These are phyloP conservation scores for Nomia melanderi DNA, from an alignment of 1,140 invertebrate species.

Conservation along the genomic window DNA sequence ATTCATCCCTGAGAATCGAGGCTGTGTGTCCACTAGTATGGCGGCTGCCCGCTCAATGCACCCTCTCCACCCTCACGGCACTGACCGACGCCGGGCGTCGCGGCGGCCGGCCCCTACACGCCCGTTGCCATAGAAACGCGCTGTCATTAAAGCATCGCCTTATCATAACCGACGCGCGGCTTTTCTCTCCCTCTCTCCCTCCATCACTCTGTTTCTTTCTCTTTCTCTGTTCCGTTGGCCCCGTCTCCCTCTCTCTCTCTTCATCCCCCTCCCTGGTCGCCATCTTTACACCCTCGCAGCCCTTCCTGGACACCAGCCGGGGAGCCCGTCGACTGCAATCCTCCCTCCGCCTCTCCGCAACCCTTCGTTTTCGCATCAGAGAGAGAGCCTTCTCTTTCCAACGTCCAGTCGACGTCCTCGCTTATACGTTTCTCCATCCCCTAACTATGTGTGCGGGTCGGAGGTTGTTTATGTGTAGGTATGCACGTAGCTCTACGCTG, in stretches of 20 bases:
- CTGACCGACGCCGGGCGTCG: constrained; percentile 80
- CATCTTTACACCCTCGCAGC: constrained; percentile 77
- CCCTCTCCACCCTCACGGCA: constrained; percentile 64
- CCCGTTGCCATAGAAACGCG: constrained; percentile 78
- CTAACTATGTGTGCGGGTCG: not conserved
- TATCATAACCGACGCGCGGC: constrained; percentile 81
- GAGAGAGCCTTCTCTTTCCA: constrained; percentile 56
- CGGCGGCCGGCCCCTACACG: constrained; percentile 78
- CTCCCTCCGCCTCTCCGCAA: constrained; percentile 47
- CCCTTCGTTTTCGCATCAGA: constrained; percentile 50
- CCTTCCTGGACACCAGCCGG: constrained; percentile 56
- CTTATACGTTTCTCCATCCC: constrained; percentile 5
- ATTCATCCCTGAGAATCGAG: constrained; percentile 74
- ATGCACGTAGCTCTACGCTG: constrained; percentile 27
- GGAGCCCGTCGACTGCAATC: constrained; percentile 63
- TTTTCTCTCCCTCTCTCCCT: constrained; percentile 67
- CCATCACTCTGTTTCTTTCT: constrained; percentile 46
- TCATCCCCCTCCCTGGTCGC: constrained; percentile 69
- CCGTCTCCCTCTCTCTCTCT: no score
- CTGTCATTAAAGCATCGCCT: constrained; percentile 82
- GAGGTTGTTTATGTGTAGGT: constrained; percentile 27
- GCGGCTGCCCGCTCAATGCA: constrained; percentile 73
- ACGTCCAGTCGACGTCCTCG: constrained; percentile 41
- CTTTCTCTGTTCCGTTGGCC: no score
- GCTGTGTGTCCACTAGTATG: constrained; percentile 79